A percentile compares a stretch with the other conserved stretches of the same genome.
phyloP scores from a whole-genome alignment of 2,113 vertebrate genomes.

The Falco punctatus region DNA sequence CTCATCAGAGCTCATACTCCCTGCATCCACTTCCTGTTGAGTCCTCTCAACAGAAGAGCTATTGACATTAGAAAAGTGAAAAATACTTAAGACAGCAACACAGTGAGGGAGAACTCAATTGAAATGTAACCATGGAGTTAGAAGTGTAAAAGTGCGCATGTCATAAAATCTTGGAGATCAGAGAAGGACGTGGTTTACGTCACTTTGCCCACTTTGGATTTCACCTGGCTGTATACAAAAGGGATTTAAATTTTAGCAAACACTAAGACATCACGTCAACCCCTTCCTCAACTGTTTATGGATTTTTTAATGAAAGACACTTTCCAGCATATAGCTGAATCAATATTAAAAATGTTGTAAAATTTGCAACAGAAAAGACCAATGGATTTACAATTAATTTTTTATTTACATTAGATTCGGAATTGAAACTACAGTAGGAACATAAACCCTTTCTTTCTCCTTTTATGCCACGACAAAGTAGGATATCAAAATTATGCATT shows the following conservation, averaged over 20 bases:
- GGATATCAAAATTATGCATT: conserved; percentile 3
- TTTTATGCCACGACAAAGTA: conserved; percentile 21
- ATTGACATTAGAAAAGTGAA: conserved; percentile 62
- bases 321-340: background rate
- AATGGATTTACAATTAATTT: conserved; percentile 35
- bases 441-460: background rate
- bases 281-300: background rate
- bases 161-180: background rate
- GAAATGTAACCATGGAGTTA: conserved; percentile 28
- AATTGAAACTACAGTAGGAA: conserved; percentile 6
- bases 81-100: conserved; percentile 57
- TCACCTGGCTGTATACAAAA: background rate
- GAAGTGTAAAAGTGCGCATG: background rate
- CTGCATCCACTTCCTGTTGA: conserved; percentile 68
- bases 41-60: conserved; percentile 69
- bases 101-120: conserved; percentile 18
- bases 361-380: background rate
- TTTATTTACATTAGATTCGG: conserved; percentile 44
- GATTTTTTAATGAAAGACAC: conserved; percentile 23
- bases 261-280: background rate
- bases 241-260: background rate
- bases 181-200: background rate
- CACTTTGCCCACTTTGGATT: background rate
- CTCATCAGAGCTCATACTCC: conserved; percentile 66
- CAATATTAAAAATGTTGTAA: conserved; percentile 44